Evolutionary conservation across 2,888 invertebrate genomes (phyloP).

Genomic region (Anticlea derivata): DNA sequence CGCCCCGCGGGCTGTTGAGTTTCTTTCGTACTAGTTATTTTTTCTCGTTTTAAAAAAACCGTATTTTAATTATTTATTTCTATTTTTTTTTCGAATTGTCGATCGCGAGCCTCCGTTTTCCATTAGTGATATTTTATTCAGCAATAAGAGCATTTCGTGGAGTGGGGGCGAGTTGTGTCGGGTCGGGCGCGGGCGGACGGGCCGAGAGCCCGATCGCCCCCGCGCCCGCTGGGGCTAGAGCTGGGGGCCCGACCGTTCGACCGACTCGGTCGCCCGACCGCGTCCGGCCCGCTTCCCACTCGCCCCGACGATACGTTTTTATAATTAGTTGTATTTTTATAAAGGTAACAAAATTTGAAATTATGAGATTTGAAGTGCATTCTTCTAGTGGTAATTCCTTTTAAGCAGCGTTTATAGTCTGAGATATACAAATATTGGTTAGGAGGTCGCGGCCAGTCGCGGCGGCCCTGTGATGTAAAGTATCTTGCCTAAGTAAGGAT

Average conservation of each 20-base stretch:
- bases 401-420: constrained; percentile 78
- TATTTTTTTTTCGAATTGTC: constrained; percentile 66
- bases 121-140: constrained; percentile 83
- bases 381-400: constrained; percentile 80
- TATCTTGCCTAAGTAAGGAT: constrained; percentile 81
- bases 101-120: constrained; percentile 78
- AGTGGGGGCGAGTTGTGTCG: constrained; percentile 32
- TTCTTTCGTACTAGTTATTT: constrained; percentile 73
- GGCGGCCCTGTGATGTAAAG: constrained; percentile 71
- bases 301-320: constrained; percentile 54
- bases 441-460: constrained; percentile 32
- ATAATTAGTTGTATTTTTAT: constrained; percentile 78
- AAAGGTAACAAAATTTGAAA: constrained; percentile 75
- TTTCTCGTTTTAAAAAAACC: constrained; percentile 71
- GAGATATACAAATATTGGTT: constrained; percentile 54
- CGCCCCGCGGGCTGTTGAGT: constrained; percentile 76
- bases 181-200: background rate
- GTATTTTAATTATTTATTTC: constrained; percentile 79
- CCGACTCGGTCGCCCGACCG: constrained; percentile 9
- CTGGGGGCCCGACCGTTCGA: constrained; percentile 1
- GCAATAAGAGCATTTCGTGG: constrained; percentile 83
- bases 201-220: background rate
- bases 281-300: constrained; percentile 27
- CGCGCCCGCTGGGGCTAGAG: background rate
- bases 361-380: constrained; percentile 83